These are phyloP conservation scores for Buteo buteo DNA, from an alignment of 2,113 vertebrate genomes.

Conservation along the genomic window DNA sequence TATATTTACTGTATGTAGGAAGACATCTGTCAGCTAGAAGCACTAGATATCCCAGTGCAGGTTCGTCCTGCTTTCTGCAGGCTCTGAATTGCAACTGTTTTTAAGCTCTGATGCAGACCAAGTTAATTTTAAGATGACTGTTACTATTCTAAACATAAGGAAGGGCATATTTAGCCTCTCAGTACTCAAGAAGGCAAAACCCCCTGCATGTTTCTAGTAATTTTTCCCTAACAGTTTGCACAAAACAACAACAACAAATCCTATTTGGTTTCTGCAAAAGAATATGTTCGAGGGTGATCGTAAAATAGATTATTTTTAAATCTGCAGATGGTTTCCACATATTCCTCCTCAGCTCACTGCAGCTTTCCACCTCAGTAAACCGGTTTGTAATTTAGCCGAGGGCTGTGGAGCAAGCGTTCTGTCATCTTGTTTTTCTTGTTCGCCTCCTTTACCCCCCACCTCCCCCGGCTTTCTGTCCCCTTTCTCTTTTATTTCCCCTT, in stretches of 20 bases:
- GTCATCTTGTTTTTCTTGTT: conserved; percentile 45
- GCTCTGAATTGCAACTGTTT: conserved; percentile 45
- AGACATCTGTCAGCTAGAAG: conserved; percentile 60
- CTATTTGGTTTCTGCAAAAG: conserved; percentile 46
- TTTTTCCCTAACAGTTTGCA: conserved; percentile 56
- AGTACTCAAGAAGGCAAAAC: conserved; percentile 59
- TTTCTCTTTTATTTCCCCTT: neutral
- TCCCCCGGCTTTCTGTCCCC: neutral
- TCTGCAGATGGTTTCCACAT: conserved; percentile 60
- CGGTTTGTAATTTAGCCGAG: conserved; percentile 42
- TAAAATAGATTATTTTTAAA: conserved; percentile 69
- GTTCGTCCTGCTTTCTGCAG: conserved; percentile 59
- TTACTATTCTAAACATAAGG: conserved; percentile 69
- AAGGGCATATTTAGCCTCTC: conserved; percentile 69
- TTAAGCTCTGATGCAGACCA: conserved; percentile 54
- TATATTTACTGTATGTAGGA: conserved; percentile 61
- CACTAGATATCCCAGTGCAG: conserved; percentile 18
- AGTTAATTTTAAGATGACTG: conserved; percentile 64
- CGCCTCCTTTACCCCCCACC: neutral
- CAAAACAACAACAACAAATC: conserved; percentile 50
- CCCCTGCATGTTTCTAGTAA: conserved; percentile 63
- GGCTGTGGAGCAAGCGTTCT: conserved; percentile 54
- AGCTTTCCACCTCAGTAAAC: conserved; percentile 63
- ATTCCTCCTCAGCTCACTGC: conserved; percentile 51
- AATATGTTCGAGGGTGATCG: conserved; percentile 42